Conservation (phyloP, 2,888 invertebrate species). For the Chymomyza caudatula region DNA sequence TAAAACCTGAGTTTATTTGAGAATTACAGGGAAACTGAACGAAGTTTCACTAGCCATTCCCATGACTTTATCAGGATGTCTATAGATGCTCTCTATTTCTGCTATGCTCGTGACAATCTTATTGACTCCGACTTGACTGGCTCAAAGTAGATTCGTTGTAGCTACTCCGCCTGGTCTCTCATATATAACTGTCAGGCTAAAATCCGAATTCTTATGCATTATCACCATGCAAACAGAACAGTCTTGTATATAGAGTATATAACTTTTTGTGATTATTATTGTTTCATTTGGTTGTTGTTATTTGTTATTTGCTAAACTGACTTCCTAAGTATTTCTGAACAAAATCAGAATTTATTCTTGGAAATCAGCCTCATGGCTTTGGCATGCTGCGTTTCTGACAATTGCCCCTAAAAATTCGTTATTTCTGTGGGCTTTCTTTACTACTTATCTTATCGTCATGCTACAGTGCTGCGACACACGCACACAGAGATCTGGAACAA, state of each 20-base stretch:
- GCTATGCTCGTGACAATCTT: neutral
- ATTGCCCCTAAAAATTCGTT: too few relatives aligned
- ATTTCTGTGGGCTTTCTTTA: neutral
- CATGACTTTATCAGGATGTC: neutral
- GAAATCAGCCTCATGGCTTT: slow-evolving; percentile 60
- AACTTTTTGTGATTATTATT: slow-evolving; percentile 41
- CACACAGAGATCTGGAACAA: slow-evolving; percentile 10
- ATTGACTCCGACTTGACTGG: neutral
- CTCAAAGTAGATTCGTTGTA: neutral
- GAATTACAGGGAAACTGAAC: too few relatives aligned
- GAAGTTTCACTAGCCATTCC: too few relatives aligned
- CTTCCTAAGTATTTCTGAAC: slow-evolving; percentile 41
- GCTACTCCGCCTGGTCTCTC: neutral
- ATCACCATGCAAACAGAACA: slow-evolving; percentile 32
- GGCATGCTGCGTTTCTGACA: slow-evolving; percentile 48
- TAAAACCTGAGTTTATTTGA: too few relatives aligned
- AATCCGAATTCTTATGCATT: slow-evolving; percentile 1
- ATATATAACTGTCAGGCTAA: neutral
- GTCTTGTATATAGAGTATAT: slow-evolving; percentile 1
- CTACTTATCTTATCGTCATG: slow-evolving; percentile 30
- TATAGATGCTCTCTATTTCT: neutral
- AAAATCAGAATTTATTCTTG: slow-evolving; percentile 57
- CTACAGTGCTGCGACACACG: neutral
- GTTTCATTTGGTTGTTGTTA: slow-evolving; percentile 7
- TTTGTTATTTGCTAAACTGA: slow-evolving; percentile 27